Conservation (phyloP, 2,113 vertebrate genomes). For the Orcinus orca region DNA sequence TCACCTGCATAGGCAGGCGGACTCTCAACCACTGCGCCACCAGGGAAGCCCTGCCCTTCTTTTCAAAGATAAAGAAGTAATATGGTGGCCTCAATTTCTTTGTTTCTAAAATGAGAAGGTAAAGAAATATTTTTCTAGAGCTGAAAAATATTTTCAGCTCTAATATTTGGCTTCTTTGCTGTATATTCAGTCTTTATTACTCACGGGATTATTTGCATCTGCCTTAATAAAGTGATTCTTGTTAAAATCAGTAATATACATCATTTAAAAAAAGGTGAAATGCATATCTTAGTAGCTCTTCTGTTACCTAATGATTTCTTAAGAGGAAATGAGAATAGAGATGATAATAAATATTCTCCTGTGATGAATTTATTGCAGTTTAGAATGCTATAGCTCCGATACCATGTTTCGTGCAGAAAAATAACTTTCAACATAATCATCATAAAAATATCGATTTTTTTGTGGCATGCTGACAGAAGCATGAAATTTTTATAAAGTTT, state of each 20-base stretch:
- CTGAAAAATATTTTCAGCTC: background rate
- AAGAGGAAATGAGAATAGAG: background rate
- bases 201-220: conserved; percentile 9
- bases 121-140: background rate
- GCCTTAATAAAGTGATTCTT: background rate
- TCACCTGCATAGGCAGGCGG: too few species aligned
- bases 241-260: conserved; percentile 28
- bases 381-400: background rate
- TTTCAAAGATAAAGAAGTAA: background rate
- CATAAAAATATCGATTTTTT: background rate
- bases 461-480: background rate
- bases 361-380: background rate
- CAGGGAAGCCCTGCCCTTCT: background rate
- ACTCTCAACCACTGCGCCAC: too few species aligned
- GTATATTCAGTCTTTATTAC: background rate
- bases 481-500: background rate
- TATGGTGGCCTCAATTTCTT: background rate
- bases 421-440: background rate
- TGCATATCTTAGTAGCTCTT: background rate
- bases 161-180: background rate
- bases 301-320: background rate
- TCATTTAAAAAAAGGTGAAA: background rate
- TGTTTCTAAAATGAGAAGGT: background rate
- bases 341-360: background rate
- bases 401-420: background rate